phyloP scores from a whole-genome alignment of 2,113 vertebrate species.

The Azemiops feae region DNA sequence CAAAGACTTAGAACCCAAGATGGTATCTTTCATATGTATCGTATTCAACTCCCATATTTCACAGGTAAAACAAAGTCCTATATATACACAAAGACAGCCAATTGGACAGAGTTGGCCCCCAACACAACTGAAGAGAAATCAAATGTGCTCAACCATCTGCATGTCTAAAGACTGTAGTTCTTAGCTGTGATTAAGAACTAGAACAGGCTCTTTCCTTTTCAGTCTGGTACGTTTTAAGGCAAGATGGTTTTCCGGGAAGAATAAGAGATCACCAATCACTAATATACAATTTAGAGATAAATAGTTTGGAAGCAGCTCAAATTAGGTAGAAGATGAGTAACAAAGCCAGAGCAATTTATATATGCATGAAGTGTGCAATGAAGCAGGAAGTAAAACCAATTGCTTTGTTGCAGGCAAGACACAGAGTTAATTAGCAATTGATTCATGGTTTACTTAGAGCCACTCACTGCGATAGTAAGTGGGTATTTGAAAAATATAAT shows the following conservation, averaged over 20 bases:
- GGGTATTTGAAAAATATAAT: constrained; percentile 14
- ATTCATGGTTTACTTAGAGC: constrained; percentile 6
- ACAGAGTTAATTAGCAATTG: constrained; percentile 21
- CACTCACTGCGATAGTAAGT: not conserved
- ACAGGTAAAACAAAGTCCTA: not conserved
- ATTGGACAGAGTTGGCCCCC: not conserved
- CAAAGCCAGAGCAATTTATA: not conserved
- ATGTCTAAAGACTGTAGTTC: not conserved
- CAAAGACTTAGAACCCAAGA: not conserved
- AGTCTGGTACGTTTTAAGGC: not conserved
- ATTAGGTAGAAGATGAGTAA: not conserved
- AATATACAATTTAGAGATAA: not conserved
- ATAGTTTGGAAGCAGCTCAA: not conserved
- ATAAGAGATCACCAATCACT: not conserved
- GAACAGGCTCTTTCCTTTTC: not conserved
- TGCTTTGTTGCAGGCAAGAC: constrained; percentile 11
- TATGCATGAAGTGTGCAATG: constrained; percentile 19
- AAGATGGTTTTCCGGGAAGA: not conserved
- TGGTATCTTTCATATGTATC: not conserved
- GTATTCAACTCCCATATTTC: not conserved
- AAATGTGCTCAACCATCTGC: not conserved
- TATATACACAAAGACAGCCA: not conserved
- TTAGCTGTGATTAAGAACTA: not conserved
- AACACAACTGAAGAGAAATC: not conserved
- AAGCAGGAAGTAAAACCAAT: constrained; percentile 29